Evolutionary conservation across 2,113 vertebrate genomes (phyloP).

Genomic region (Noturus placidus): DNA sequence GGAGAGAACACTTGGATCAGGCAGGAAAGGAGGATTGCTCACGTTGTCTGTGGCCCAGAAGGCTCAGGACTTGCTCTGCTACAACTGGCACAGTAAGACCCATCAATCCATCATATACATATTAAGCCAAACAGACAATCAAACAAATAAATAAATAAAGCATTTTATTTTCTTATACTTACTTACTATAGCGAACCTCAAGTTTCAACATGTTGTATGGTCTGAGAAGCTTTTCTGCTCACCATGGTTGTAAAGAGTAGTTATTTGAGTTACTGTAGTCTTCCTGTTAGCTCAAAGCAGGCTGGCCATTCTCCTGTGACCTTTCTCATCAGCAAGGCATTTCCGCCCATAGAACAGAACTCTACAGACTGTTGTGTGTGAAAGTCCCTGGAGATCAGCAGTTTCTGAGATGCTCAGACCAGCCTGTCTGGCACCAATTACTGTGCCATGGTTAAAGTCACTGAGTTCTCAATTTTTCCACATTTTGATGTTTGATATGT

Average conservation of each 20-base stretch:
- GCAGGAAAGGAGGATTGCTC: constrained; percentile 87
- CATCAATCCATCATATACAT: background rate
- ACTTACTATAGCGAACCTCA: background rate
- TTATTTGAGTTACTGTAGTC: background rate
- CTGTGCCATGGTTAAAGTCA: background rate
- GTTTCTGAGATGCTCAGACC: background rate
- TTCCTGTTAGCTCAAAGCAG: background rate
- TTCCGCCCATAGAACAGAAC: background rate
- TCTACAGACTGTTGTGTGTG: background rate
- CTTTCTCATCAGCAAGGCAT: background rate
- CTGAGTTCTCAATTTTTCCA: background rate
- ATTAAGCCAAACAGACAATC: background rate
- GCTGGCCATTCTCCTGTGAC: background rate
- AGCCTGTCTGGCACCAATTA: background rate
- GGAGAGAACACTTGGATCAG: constrained; percentile 75
- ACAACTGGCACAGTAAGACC: constrained; percentile 84
- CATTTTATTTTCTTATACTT: background rate
- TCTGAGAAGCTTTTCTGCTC: background rate
- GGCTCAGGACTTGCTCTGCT: constrained; percentile 89
- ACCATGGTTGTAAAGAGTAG: background rate
- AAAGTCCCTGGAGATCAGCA: background rate
- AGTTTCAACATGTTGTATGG: background rate
- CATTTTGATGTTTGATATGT: background rate
- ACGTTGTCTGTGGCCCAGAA: constrained; percentile 88
- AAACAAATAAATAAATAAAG: background rate